phyloP scores from a whole-genome alignment of 2,113 vertebrate species.

The Lethenteron camtschaticum region DNA sequence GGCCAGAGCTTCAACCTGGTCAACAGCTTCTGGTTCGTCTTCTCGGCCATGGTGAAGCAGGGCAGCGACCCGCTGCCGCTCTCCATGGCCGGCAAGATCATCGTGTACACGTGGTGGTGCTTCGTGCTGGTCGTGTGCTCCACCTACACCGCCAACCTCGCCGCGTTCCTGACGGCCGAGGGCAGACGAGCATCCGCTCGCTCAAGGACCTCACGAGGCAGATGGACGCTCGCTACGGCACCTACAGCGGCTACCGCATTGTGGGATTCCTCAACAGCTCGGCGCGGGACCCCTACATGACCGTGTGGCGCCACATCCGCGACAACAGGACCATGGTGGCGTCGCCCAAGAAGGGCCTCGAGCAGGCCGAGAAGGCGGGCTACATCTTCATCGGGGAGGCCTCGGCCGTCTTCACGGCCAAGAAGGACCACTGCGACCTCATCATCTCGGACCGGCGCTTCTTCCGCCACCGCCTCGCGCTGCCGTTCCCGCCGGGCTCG shows the following conservation, averaged over 20 bases:
- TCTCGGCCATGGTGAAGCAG: not conserved
- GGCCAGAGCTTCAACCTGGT: conserved; percentile 4
- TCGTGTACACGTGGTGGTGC: conserved; percentile 1
- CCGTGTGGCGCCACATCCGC: not conserved
- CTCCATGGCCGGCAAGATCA: conserved; percentile 5
- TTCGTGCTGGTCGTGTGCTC: conserved; percentile 4
- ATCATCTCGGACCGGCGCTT: not conserved
- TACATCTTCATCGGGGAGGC: conserved; percentile 2
- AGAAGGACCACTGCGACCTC: conserved; percentile 1
- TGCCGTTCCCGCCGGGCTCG: not conserved
- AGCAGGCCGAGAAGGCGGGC: not conserved
- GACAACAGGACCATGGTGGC: conserved; percentile 3
- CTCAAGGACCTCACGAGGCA: not conserved
- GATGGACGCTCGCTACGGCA: not conserved
- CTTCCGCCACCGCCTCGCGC: conserved; percentile 5
- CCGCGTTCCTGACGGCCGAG: not conserved
- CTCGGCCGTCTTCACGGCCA: conserved; percentile 2
- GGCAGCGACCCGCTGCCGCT: not conserved
- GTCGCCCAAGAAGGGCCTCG: not conserved
- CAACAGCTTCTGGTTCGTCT: conserved; percentile 4
- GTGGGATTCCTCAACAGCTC: not conserved
- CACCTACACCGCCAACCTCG: conserved; percentile 2
- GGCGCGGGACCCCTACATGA: conserved; percentile 1
- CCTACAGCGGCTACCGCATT: not conserved
- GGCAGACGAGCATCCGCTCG: not conserved